A percentile compares a stretch with the other conserved stretches of the same genome.
These are phyloP conservation scores for Peucedramus taeniatus DNA, from an alignment of 2,113 vertebrate species.

Conservation along the genomic window DNA sequence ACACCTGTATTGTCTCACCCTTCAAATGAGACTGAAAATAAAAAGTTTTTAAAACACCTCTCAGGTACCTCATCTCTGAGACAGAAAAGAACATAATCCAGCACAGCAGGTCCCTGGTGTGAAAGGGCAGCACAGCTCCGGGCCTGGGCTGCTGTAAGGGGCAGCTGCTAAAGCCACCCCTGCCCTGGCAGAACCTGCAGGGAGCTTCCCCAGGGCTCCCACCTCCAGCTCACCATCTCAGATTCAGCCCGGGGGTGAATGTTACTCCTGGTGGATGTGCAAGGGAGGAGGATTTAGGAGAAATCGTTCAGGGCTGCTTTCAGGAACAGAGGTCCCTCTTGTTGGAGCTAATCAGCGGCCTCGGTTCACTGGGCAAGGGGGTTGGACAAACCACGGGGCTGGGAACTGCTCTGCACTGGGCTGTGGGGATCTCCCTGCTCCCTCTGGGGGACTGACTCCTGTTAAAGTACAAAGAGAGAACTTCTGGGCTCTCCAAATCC, in stretches of 20 bases:
- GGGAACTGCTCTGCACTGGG: neutral
- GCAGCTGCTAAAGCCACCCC: neutral
- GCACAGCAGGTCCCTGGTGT: neutral
- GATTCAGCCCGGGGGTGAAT: neutral
- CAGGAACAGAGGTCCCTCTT: neutral
- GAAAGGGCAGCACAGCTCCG: neutral
- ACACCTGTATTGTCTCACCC: no score
- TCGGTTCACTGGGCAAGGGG: neutral
- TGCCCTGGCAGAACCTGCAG: neutral
- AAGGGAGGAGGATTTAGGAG: neutral
- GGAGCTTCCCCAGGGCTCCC: neutral
- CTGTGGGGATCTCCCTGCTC: neutral
- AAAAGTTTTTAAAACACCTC: no score
- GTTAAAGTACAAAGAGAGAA: neutral
- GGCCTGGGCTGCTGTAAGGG: neutral
- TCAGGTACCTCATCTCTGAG: no score
- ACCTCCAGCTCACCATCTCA: neutral
- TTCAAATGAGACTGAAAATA: no score
- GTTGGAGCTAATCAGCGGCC: neutral
- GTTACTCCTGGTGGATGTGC: neutral
- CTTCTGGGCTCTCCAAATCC: neutral
- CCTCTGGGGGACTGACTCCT: neutral
- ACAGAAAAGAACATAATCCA: no score
- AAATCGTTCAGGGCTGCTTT: neutral
- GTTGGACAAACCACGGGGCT: neutral